These are phyloP conservation scores for Drosophila funebris DNA, from an alignment of 1,140 invertebrate genomes.

Conservation along the genomic window DNA sequence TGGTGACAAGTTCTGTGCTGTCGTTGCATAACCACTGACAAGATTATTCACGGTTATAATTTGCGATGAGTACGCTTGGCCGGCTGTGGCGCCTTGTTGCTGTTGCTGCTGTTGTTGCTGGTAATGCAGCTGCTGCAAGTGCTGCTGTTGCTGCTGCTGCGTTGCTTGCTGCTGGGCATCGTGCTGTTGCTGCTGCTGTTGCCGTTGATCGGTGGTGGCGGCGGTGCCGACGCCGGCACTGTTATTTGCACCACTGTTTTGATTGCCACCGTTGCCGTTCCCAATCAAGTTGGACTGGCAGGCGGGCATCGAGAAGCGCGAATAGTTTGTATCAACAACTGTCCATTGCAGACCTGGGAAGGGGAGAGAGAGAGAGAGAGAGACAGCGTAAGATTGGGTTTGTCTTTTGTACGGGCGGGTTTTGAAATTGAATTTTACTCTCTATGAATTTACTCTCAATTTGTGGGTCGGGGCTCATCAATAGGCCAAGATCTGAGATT, in stretches of 20 bases:
- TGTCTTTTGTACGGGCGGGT: constrained; percentile 49
- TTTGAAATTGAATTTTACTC: constrained; percentile 56
- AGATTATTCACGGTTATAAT: constrained; percentile 83
- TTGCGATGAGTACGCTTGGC: constrained; percentile 78
- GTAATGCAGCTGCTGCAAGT: constrained; percentile 65
- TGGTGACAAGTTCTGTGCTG: constrained; percentile 81
- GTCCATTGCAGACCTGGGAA: constrained; percentile 89
- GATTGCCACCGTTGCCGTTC: constrained; percentile 84
- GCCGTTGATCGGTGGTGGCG: constrained; percentile 47
- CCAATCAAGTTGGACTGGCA: constrained; percentile 85
- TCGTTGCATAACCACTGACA: constrained; percentile 78
- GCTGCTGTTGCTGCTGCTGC: constrained; percentile 79
- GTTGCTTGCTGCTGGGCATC: constrained; percentile 70
- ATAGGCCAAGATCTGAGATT: constrained; percentile 36
- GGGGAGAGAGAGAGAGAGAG: constrained; percentile 79
- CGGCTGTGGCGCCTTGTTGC: constrained; percentile 58
- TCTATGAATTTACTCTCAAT: constrained; percentile 46
- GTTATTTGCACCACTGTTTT: constrained; percentile 70
- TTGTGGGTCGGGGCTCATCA: constrained; percentile 27
- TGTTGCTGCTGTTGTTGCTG: constrained; percentile 65
- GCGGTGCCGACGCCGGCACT: constrained; percentile 55
- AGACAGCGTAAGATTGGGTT: constrained; percentile 80
- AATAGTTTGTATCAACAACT: constrained; percentile 88
- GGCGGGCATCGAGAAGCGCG: constrained; percentile 86
- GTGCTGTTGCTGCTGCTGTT: constrained; percentile 69